Conservation (phyloP, 2,888 invertebrate genomes). For the Eupithecia inturbata region DNA sequence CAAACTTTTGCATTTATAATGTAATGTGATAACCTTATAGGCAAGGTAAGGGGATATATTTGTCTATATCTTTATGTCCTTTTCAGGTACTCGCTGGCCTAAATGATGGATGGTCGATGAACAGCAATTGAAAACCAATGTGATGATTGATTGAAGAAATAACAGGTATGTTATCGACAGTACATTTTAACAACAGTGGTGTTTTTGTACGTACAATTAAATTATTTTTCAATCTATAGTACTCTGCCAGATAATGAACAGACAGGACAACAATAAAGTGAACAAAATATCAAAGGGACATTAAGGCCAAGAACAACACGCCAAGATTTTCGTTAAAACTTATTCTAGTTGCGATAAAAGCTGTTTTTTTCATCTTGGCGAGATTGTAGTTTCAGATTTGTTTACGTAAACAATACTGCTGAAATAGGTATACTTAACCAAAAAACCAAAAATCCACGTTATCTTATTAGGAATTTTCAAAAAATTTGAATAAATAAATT, state of each 20-base stretch:
- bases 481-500: background rate
- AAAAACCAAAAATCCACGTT: background rate
- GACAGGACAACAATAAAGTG: background rate
- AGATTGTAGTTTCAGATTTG: slow-evolving; percentile 7
- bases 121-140: background rate
- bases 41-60: background rate
- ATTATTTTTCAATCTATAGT: background rate
- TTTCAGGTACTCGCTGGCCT: background rate
- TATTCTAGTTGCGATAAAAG: slow-evolving; percentile 22
- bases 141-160: background rate
- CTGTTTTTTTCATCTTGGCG: slow-evolving; percentile 16
- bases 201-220: background rate
- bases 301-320: slow-evolving; percentile 30
- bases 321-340: slow-evolving; percentile 40
- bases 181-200: background rate
- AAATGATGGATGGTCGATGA: slow-evolving; percentile 1
- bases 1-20: too few species aligned
- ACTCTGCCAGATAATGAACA: background rate
- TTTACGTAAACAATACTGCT: slow-evolving; percentile 17
- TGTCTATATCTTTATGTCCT: background rate
- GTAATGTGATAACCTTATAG: too few species aligned
- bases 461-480: background rate
- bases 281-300: background rate
- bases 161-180: background rate
- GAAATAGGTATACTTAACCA: background rate